Base-by-base conservation (phyloP, 2,797 vertebrate genomes). In the Chelmon rostratus region DNA sequence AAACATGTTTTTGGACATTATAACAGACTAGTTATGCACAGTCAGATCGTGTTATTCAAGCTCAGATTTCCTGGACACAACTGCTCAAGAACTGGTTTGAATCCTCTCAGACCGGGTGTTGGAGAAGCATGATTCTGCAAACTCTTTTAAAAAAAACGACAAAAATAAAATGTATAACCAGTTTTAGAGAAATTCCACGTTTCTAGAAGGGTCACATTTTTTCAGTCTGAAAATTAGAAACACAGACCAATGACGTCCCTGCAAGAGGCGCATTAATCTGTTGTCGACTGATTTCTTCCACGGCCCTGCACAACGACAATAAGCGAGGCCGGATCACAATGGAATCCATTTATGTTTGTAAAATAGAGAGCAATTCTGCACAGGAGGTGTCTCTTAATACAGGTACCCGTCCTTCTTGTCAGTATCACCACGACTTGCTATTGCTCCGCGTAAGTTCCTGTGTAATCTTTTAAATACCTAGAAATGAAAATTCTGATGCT, bases 401-500 rank as follows among this genome's bases (percentile, higher is more conserved):
- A 46, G 54, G 25, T 42, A 15, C 38, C 13, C 42, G 25, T 52
- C n/a, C 13, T 31, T 12, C 2, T 46, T 68, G n/a, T 62, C 46
- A 21, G 5, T 50, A 25, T 25, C 7, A 13, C 0, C 12, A 8
- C 40, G 19, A 56, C 40, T 37, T 59, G 38, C 38, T 52, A 0
- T 10, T 13, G 54, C 25, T 11, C 5, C 18, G 63, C 54, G 40
- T 1, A 37, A 72, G n/a, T n/a, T 23, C 3, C 21, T 54, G 23
- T 47, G 23, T 8, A 53, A 50, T 49, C 25, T 37, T 62, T 77
- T 23, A 50, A 53, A 52, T n/a, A 68, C 9, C 13, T 21, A 12
- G 52, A 25, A 28, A 63, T 62, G 15, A 37, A 38, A 71, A 68
- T 50, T 38, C 38, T 38, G 35, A 52, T 47, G 33, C 9, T 71